Evolutionary conservation across 1,140 invertebrate genomes (phyloP), one percentile per base, ranked within the genome.

Genomic region (Neodiprion virginianus): DNA sequence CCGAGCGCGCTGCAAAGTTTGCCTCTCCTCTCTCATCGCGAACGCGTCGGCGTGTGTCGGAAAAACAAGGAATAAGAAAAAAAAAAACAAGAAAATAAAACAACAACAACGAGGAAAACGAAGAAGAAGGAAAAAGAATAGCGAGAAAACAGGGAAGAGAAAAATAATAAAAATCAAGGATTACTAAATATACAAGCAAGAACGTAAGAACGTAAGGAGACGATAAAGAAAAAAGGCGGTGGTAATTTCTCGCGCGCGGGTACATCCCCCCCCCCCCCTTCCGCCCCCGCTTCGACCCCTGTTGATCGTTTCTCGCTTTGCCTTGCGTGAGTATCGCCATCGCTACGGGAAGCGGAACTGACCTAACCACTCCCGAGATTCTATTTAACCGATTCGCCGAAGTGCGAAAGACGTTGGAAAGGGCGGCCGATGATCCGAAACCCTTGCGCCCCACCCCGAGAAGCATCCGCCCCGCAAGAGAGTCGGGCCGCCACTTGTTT

Each of bases 1-100:
- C 76, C 75, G 70, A 74, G 76, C 74, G 72, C 76, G 75, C 69
- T 23, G 67, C 17, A 47, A 47, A 21, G 21, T 40, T 40, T 61
- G 53, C 53, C 53, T 61, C 53, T 40, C 28, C 28, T 40, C 28
- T 40, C 28, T 40, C 28, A 4, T 61, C 53, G 53, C 53, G 53
- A 61, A 61, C 53, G 53, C n/a, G 28, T 40, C 11, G 5, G 53
- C 53, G 53, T 61, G 53, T 61, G 53, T 61, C 53, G n/a, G 28
- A 40, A 40, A 40, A 40, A 40, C 28, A 40, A 40, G 5, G n/a
- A n/a, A n/a, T n/a, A n/a, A n/a, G n/a, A n/a, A 40, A 40, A 40
- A 40, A 40, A 40, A 40, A 40, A 40, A 40, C 28, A 40, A 40
- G 5, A 40, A 40, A 5, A 40, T 40, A 40, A 40, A 40, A 40